Evolutionary conservation across 2,888 invertebrate genomes (phyloP).

Genomic region (Rhagophthalmus giganteus): DNA sequence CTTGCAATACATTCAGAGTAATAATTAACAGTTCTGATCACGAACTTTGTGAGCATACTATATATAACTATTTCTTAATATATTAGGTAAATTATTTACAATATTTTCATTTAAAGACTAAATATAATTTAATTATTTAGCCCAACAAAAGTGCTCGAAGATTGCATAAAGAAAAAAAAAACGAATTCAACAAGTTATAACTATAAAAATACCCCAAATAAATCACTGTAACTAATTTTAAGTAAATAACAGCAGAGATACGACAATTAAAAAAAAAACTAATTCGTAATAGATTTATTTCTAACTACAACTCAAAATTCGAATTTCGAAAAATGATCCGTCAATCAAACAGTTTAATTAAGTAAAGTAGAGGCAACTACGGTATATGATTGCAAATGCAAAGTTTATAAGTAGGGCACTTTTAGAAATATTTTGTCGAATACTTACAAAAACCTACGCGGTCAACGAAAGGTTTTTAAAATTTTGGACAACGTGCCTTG

Average conservation of each 20-base stretch:
- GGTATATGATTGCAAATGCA: slow-evolving; percentile 44
- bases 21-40: slow-evolving; percentile 35
- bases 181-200: slow-evolving; percentile 3
- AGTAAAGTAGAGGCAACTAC: slow-evolving; percentile 45
- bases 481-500: too few relatives aligned
- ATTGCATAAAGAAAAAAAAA: slow-evolving; percentile 2
- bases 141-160: slow-evolving; percentile 11
- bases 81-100: slow-evolving; percentile 38
- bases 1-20: slow-evolving; percentile 24
- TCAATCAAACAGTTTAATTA: too few relatives aligned
- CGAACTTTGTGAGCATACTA: slow-evolving; percentile 45
- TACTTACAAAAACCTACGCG: slow-evolving; percentile 24
- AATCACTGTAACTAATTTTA: background rate
- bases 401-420: slow-evolving; percentile 41
- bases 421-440: slow-evolving; percentile 27
- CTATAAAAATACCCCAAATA: background rate
- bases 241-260: background rate
- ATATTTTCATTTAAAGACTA: slow-evolving; percentile 25
- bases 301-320: too few relatives aligned
- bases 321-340: too few relatives aligned
- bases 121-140: slow-evolving; percentile 6
- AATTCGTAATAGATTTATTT: too few relatives aligned
- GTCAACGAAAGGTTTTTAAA: slow-evolving; percentile 10
- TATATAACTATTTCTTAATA: slow-evolving; percentile 27
- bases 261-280: slow-evolving; percentile 3